Evolutionary conservation across 1,140 invertebrate genomes (phyloP), one percentile per base, ranked within the genome.

Genomic region (Ptiloglossa arizonensis): DNA sequence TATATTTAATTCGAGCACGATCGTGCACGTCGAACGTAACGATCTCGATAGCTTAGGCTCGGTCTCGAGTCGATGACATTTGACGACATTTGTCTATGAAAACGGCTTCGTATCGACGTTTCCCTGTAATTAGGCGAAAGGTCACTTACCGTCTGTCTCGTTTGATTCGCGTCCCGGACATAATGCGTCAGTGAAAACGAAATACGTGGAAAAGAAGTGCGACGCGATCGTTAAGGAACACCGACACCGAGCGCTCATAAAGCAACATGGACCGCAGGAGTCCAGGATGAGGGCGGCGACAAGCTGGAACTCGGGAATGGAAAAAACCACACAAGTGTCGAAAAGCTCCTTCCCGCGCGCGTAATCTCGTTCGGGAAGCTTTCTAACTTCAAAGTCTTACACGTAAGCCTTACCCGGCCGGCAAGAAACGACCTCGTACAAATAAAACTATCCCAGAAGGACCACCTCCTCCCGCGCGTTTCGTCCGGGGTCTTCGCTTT

Each of bases 331-430:
- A 80, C 70, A 80, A 87, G 83, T 85, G 86, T 83, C 80, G 79
- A 74, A 74, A 79, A 79, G 79, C 83, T 80, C 67, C 69, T 78
- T 81, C 24, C 38, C 22, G 59, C 46, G 35, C 62, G 52, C 46
- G 56, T 87, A 87, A 89, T 88, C 87, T 85, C 66, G 72, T 89
- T 89, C 69, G 54, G 27, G 87, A 90, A 89, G 83, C 88, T 88
- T 80, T 84, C 81, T 82, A 88, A 88, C 85, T 86, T 86, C 85
- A 80, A 85, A 86, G 80, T 86, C 82, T 50, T 54, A 64, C 76
- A 48, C 35, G 62, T 85, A 87, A 87, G 80, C 77, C 81, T 84
- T 69, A 67, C 29, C 54, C 59, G 60, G 48, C 48, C 56, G 13
- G 48, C 52, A 77, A 35, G 57, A 59, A 81, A 85, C 57, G 69